Evolutionary conservation across 23 tunicate species (phyloP).

Genomic region (Botrylloides violaceus): DNA sequence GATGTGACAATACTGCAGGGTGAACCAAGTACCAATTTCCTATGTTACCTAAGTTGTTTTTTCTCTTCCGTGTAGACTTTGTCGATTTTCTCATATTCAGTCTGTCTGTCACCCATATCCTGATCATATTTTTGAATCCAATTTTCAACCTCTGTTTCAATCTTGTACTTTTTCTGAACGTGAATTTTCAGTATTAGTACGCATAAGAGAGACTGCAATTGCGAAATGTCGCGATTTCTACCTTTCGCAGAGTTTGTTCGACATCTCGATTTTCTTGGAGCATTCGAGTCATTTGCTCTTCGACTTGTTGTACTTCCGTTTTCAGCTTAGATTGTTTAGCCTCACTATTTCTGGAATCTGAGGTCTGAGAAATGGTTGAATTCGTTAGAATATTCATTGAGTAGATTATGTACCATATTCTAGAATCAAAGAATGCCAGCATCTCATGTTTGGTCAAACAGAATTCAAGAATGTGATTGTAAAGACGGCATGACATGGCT

Average conservation of each 20-base stretch:
- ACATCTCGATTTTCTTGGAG: conserved; percentile 71
- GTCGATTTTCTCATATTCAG: conserved; percentile 90
- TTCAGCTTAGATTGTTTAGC: conserved; percentile 44
- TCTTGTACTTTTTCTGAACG: conserved; percentile 60
- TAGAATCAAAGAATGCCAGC: too few relatives aligned
- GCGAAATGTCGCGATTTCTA: neutral
- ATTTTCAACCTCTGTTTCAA: conserved; percentile 98
- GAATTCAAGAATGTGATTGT: too few relatives aligned
- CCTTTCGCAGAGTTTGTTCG: conserved; percentile 76
- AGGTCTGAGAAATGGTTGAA: conserved; percentile 24
- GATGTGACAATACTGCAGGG: too few relatives aligned
- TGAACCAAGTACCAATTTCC: too few relatives aligned
- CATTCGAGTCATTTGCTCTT: conserved; percentile 52
- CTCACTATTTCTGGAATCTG: conserved; percentile 75
- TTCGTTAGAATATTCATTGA: neutral
- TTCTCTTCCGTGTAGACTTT: conserved; percentile 89
- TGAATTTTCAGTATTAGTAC: too few relatives aligned
- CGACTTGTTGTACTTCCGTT: conserved; percentile 43
- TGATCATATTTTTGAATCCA: conserved; percentile 96
- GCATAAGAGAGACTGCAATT: neutral
- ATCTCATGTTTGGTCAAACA: too few relatives aligned
- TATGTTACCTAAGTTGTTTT: conserved; percentile 89
- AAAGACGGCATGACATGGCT: too few relatives aligned
- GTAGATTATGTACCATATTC: too few relatives aligned
- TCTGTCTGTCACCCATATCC: conserved; percentile 92